Conservation (phyloP, 2,888 invertebrate species). For the Drosophila nr. medialis region DNA sequence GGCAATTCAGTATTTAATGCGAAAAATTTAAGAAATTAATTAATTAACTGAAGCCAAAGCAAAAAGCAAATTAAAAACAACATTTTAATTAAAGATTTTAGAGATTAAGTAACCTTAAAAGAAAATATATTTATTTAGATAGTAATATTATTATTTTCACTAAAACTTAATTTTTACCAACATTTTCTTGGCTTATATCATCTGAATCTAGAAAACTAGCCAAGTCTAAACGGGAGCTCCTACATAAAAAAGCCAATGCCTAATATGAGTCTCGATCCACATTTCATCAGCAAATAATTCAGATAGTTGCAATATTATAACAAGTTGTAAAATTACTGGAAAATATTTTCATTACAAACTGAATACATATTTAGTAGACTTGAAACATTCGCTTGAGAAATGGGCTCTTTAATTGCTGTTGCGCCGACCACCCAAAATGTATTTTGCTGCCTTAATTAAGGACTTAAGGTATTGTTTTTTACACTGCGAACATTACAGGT, state of each 20-base stretch:
- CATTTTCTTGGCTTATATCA: too few relatives aligned
- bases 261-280: too few relatives aligned
- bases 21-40: neutral
- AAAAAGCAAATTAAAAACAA: neutral
- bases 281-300: neutral
- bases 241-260: neutral
- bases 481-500: neutral
- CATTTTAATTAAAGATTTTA: too few relatives aligned
- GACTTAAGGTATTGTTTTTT: conserved; percentile 20
- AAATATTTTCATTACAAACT: neutral
- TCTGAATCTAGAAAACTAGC: neutral
- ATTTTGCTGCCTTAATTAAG: conserved; percentile 11
- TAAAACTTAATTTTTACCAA: too few relatives aligned
- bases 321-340: neutral
- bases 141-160: too few relatives aligned
- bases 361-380: neutral
- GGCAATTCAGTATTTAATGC: neutral
- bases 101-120: too few relatives aligned
- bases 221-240: neutral
- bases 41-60: neutral
- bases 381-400: neutral
- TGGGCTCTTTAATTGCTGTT: too few relatives aligned
- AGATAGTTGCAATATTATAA: neutral
- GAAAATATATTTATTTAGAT: too few relatives aligned
- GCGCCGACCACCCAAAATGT: conserved; percentile 15